Evolutionary conservation across 2,113 vertebrate species (phyloP), one percentile per base, ranked within the genome.

Genomic region (Dromas ardeola): DNA sequence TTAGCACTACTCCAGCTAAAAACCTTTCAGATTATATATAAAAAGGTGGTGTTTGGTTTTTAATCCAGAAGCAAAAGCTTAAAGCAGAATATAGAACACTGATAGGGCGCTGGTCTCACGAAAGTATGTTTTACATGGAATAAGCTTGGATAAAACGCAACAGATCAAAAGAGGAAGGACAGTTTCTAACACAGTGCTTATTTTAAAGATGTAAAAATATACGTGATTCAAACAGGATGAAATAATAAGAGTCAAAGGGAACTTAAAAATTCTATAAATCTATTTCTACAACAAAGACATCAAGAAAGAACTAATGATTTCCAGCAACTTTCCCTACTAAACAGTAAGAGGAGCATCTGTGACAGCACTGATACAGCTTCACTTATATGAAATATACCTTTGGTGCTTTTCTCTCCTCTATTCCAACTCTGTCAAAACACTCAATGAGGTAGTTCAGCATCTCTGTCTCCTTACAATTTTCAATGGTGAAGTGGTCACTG

Each of bases 371-470:
- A 36, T 6, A 50, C 4, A 56, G 16, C 23, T 19, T 65, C 30
- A 30, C 22, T 49, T 38, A 26, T 38, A 15, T 45, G 73, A 40
- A n/a, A 20, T 3, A 17, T 98, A 99, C 99, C 99, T 99, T 99
- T 97, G 99, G 99, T 97, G 99, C 99, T 98, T 99, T 99, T 92
- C 99, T 99, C 97, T 99, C 99, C 96, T 99, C 99, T 98, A 99
- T 99, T 96, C 99, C 99, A 98, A 99, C 99, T 96, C 99, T 99
- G 98, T 99, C 99, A 98, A 99, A 99, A 97, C 99, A 99, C 98
- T 99, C 99, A 49, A 99, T 99, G 99, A 99, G 99, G 99, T 99
- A 99, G 99, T 99, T 99, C 98, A 99, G 99, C 99, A 99, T 99
- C 97, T 99, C 99, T 38, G 99, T 99, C 98, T 99, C 99, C 96